Conservation (phyloP, 2,888 invertebrate genomes). For the Eupithecia tripunctaria region DNA sequence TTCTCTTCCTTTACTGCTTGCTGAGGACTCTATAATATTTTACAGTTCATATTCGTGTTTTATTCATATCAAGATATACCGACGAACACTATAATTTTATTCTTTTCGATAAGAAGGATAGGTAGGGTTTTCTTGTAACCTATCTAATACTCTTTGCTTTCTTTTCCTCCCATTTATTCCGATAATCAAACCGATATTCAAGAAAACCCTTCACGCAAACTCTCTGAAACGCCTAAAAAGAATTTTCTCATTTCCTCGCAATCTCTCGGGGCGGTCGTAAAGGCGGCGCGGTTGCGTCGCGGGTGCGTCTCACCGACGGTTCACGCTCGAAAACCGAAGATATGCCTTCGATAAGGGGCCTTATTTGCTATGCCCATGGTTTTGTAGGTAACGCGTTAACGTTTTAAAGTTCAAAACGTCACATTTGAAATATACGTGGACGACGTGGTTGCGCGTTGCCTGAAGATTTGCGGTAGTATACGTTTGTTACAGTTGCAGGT, state of each 20-base stretch:
- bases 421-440: neutral
- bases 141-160: neutral
- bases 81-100: neutral
- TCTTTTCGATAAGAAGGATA: neutral
- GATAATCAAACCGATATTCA: slow-evolving; percentile 9
- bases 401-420: neutral
- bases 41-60: neutral
- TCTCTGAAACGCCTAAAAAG: slow-evolving; percentile 26
- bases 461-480: neutral
- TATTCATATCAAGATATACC: neutral
- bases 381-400: neutral
- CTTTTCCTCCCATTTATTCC: neutral
- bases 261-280: slow-evolving; percentile 68
- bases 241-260: slow-evolving; percentile 41
- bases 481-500: neutral
- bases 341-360: slow-evolving; percentile 22
- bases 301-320: slow-evolving; percentile 61
- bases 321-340: slow-evolving; percentile 44
- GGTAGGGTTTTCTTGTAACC: neutral
- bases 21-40: neutral
- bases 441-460: neutral
- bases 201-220: slow-evolving; percentile 14
- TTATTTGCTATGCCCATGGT: neutral
- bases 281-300: slow-evolving; percentile 61
- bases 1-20: neutral